Evolutionary conservation across 1,140 invertebrate species (phyloP).

Genomic region (Pseudomyrmex concolor): DNA sequence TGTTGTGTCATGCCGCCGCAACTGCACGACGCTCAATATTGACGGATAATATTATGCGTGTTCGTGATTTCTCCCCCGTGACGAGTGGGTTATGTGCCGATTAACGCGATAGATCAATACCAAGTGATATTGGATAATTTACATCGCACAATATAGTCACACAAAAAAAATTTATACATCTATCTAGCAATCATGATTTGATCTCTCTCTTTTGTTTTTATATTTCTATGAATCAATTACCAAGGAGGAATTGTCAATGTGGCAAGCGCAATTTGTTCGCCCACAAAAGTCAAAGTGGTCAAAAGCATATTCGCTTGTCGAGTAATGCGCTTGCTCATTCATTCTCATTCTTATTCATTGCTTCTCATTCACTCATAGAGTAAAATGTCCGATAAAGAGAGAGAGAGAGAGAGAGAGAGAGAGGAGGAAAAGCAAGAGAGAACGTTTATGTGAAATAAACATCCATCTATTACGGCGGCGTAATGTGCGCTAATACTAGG

Average conservation of each 20-base stretch:
- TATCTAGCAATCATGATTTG: too few species aligned
- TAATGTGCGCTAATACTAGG: background rate
- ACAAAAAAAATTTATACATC: too few species aligned
- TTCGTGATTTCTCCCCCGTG: conserved; percentile 6
- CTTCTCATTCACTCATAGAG: background rate
- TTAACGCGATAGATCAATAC: background rate
- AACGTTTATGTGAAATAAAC: conserved; percentile 33
- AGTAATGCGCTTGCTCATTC: too few species aligned
- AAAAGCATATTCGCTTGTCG: background rate
- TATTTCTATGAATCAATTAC: background rate
- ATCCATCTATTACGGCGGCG: background rate
- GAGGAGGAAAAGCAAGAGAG: background rate
- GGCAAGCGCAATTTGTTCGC: too few species aligned
- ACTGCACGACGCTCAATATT: conserved; percentile 32
- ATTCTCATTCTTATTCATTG: too few species aligned
- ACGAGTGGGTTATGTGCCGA: background rate
- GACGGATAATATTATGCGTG: conserved; percentile 40
- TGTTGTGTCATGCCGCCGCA: conserved; percentile 31
- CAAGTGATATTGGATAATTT: background rate
- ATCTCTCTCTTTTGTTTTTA: background rate
- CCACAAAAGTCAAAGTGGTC: conserved; percentile 5
- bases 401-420: too few species aligned
- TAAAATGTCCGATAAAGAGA: conserved; percentile 20
- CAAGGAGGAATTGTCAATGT: background rate
- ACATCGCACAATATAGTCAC: too few species aligned